Evolutionary conservation across 2,113 vertebrate genomes (phyloP), one percentile per base, ranked within the genome.

Genomic region (Hippocampus comes): DNA sequence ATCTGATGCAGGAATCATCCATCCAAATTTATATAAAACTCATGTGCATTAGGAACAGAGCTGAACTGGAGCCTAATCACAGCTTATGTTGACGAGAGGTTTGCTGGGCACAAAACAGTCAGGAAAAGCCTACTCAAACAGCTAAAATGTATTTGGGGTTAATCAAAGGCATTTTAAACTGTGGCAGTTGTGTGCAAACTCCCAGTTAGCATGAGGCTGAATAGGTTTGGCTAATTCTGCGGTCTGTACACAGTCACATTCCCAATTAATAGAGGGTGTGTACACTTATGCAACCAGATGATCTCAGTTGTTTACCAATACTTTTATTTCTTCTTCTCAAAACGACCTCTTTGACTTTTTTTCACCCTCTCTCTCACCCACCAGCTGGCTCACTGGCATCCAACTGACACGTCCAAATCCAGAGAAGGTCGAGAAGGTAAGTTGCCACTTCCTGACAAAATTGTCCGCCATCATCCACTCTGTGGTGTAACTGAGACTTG

Each of bases 351-450:
- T 1, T 7, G 38, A 63, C 21, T 4, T 30, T 38, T 60, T 65
- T 12, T 27, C 51, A 7, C 51, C 7, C 17, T 17, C 9, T 75
- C 61, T 30, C 70, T 83, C 51, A 79, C 73, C 74, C 57, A 78
- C 21, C 70, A 94, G 93, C 89, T 92, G 34, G 86, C 87, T 75
- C 92, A 92, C 74, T 92, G 90, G 92, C 82, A 89, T 30, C 89
- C 91, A 2, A 75, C 90, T 41, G 89, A 92, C 81, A 81, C 78
- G 55, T 86, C 90, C 71, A 92, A 82, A 82, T 89, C 90, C 77
- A 90, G 89, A 79, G 92, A 93, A 80, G 90, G 84, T 63, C 74
- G 86, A 70, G 88, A 89, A 87, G 89, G 88, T 89, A 82, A 0
- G 12, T 4, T 59, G 0, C n/a, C 64, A 53, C 8, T 60, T 66